These are phyloP conservation scores for Leucozona laternaria DNA, from an alignment of 2,888 invertebrate species.

Conservation along the genomic window DNA sequence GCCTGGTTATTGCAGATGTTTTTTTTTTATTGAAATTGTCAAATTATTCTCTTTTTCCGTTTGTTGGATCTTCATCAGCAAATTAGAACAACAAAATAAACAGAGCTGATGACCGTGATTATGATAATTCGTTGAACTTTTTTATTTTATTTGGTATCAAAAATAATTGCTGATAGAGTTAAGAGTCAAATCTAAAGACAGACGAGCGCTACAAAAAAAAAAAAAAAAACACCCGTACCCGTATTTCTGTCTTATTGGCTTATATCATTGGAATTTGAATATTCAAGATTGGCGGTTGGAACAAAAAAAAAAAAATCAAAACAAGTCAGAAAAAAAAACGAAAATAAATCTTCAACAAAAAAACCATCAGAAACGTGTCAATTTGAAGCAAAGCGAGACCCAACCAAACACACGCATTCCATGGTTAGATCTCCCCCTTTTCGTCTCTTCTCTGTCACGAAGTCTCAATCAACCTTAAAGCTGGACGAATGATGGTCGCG, in stretches of 20 bases:
- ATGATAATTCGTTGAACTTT: constrained; percentile 47
- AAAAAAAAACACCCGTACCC: too few relatives aligned
- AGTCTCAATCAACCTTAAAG: constrained; percentile 45
- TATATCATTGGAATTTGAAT: constrained; percentile 69
- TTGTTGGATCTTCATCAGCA: constrained; percentile 35
- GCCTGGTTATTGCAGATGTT: constrained; percentile 14
- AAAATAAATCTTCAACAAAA: constrained; percentile 68
- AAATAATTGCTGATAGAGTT: constrained; percentile 40
- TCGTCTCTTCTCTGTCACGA: neutral
- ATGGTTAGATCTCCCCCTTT: neutral
- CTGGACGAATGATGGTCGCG: constrained; percentile 22
- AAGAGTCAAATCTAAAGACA: constrained; percentile 33
- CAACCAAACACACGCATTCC: constrained; percentile 67
- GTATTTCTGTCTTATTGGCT: constrained; percentile 25
- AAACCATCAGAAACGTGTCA: constrained; percentile 73
- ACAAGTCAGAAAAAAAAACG: constrained; percentile 36
- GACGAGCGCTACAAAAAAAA: constrained; percentile 10
- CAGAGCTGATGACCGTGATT: constrained; percentile 41
- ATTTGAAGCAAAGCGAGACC: constrained; percentile 64
- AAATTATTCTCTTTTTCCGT: constrained; percentile 26
- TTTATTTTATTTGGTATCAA: neutral
- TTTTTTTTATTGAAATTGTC: constrained; percentile 47
- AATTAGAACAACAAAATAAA: constrained; percentile 9
- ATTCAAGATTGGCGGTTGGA: constrained; percentile 50
- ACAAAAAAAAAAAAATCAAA: constrained; percentile 8